phyloP scores from a whole-genome alignment of 2,888 invertebrate species.

The Belgica antarctica region DNA sequence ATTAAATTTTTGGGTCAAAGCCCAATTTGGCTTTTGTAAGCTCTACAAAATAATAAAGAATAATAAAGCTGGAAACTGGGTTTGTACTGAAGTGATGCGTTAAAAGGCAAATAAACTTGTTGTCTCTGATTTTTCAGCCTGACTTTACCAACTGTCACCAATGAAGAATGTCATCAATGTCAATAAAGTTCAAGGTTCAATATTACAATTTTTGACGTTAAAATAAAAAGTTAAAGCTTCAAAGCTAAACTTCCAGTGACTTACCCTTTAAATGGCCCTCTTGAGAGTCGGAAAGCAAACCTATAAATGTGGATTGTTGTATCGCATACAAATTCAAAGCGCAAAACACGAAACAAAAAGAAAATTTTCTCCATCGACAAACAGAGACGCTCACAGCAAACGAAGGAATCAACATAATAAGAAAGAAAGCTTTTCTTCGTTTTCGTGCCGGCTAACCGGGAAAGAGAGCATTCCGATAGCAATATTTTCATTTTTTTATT shows the following conservation, averaged over 20 bases:
- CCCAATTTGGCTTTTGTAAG: constrained; percentile 15
- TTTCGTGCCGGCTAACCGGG: not conserved
- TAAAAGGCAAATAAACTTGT: not conserved
- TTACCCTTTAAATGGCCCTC: no score
- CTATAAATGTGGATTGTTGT: constrained; percentile 24
- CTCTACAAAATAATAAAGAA: not conserved
- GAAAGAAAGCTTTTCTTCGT: constrained; percentile 8
- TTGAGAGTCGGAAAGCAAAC: constrained; percentile 10
- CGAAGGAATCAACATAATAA: not conserved
- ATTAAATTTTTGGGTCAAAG: constrained; percentile 36
- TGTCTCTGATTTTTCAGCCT: no score
- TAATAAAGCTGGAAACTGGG: no score
- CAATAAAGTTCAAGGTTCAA: no score
- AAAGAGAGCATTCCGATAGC: constrained; percentile 20
- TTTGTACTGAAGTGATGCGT: not conserved
- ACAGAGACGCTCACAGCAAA: not conserved
- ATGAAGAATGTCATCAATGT: no score
- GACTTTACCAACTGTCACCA: no score
- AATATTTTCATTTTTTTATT: constrained; percentile 39
- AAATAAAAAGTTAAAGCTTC: constrained; percentile 34
- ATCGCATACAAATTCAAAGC: constrained; percentile 34
- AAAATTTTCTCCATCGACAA: constrained; percentile 6
- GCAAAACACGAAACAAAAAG: not conserved
- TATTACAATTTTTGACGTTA: no score
- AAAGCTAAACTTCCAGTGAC: not conserved